Evolutionary conservation across 2,797 vertebrate species (phyloP).

Genomic region (Eleutherodactylus coqui): DNA sequence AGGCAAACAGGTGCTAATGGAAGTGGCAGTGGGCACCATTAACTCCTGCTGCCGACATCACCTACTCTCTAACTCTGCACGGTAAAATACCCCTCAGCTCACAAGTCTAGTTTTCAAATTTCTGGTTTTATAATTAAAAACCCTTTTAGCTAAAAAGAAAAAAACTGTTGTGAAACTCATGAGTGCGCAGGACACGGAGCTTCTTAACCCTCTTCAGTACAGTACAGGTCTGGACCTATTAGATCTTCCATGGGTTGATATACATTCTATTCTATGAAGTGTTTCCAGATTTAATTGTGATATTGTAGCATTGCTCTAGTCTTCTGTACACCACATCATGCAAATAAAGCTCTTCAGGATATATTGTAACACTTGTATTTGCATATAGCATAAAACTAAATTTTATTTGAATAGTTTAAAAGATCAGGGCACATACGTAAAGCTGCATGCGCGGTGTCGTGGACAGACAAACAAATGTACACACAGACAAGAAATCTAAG

Average conservation of each 20-base stretch:
- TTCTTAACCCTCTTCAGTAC: not conserved
- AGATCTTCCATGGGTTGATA: not conserved
- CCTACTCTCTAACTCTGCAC: constrained; percentile 11
- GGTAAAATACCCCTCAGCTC: constrained; percentile 25
- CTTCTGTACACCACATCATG: not conserved
- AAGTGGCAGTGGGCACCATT: constrained; percentile 56
- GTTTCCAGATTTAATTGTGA: not conserved
- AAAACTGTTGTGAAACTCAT: constrained; percentile 13
- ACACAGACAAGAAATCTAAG: no score
- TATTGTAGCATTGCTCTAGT: not conserved
- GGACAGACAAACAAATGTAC: no score
- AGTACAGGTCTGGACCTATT: no score
- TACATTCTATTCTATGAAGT: not conserved
- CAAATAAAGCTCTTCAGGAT: constrained; percentile 20
- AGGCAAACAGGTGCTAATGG: constrained; percentile 41
- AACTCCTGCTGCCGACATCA: constrained; percentile 45
- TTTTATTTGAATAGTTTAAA: no score
- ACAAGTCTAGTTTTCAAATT: constrained; percentile 1
- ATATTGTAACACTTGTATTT: constrained; percentile 19
- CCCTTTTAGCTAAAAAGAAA: constrained; percentile 31
- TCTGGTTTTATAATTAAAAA: constrained; percentile 47
- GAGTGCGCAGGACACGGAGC: constrained; percentile 19
- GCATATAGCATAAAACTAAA: no score
- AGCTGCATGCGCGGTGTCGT: no score
- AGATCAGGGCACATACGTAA: no score